Base-by-base conservation (phyloP, 2,888 invertebrate genomes). In the Heteromyza rotundicornis region DNA sequence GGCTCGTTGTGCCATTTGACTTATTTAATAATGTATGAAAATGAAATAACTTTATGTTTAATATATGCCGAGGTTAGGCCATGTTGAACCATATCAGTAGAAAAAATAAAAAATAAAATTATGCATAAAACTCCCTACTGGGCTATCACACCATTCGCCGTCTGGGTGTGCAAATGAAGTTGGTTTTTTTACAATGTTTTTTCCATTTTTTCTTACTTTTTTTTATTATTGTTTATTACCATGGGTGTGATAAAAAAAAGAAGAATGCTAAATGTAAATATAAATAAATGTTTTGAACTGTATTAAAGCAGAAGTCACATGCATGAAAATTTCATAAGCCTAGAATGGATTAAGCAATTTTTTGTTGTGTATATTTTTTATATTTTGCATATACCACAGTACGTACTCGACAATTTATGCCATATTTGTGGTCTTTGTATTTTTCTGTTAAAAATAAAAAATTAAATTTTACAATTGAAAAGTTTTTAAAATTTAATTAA, bases 21-120 rank as follows among this genome's bases (percentile, higher is more conserved):
- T 57, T 52, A 59, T 59, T 59, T 59, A 59, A 59, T 59, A 59
- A 59, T 59, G 58, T 59, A 59, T 59, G 58, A 59, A 59, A 59
- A 59, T 57, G 47, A 57, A 56, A 56, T n/a, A n/a, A n/a, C n/a
- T n/a, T n/a, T n/a, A n/a, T n/a, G n/a, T n/a, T 23, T 23, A 57
- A 57, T 57, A 14, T 57, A 57, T 57, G 57, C 50, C 32, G 50
- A 57, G 32, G 52, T 32, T 52, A 52, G 52, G 24, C 20, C n/a
- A 56, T 17, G 47, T 53, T 53, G 53, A 53, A 53, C 53, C 53
- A 56, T 44, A 56, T 56, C 24, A 56, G 23, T 44, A 44, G 22
- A 44, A 23, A n/a, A n/a, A n/a, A n/a, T n/a, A n/a, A n/a, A n/a
- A n/a, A n/a, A n/a, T n/a, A n/a, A n/a, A n/a, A n/a, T n/a, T 56